Evolutionary conservation across 2,888 invertebrate species (phyloP).

Genomic region (Volucella bombylans): DNA sequence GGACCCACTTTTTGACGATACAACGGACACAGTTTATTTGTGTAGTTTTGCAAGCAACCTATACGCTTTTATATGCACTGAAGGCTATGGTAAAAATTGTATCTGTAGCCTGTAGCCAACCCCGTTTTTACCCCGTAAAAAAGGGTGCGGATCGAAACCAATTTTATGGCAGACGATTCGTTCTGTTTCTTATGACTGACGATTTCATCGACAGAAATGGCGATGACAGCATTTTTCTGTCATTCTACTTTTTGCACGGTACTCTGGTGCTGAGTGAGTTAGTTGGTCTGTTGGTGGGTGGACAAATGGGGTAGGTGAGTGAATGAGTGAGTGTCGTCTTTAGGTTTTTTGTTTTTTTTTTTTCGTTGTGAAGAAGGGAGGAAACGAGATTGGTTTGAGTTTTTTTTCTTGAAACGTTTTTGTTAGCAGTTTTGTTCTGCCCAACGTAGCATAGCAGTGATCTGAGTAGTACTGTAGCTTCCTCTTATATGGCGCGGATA

Average conservation of each 20-base stretch:
- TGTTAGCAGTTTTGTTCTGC: slow-evolving; percentile 53
- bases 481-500: slow-evolving; percentile 37
- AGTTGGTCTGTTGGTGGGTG: not conserved
- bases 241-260: slow-evolving; percentile 27
- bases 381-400: slow-evolving; percentile 27
- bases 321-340: slow-evolving; percentile 23
- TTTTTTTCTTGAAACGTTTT: slow-evolving; percentile 40
- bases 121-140: slow-evolving; percentile 19
- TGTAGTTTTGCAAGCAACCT: slow-evolving; percentile 21
- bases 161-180: slow-evolving; percentile 69
- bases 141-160: slow-evolving; percentile 68
- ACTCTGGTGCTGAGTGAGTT: not conserved
- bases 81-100: not conserved
- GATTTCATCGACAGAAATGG: slow-evolving; percentile 73
- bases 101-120: not conserved
- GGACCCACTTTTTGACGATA: slow-evolving; percentile 59
- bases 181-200: slow-evolving; percentile 69
- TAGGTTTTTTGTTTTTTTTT: slow-evolving; percentile 34
- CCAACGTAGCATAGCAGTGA: slow-evolving; percentile 41
- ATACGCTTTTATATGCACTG: no score
- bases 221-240: slow-evolving; percentile 73
- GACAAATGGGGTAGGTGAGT: not conserved
- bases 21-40: slow-evolving; percentile 55
- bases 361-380: no score
- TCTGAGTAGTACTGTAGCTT: slow-evolving; percentile 8